These are phyloP conservation scores for Atherinosoma microstoma DNA, from an alignment of 2,797 vertebrate genomes.

Conservation along the genomic window DNA sequence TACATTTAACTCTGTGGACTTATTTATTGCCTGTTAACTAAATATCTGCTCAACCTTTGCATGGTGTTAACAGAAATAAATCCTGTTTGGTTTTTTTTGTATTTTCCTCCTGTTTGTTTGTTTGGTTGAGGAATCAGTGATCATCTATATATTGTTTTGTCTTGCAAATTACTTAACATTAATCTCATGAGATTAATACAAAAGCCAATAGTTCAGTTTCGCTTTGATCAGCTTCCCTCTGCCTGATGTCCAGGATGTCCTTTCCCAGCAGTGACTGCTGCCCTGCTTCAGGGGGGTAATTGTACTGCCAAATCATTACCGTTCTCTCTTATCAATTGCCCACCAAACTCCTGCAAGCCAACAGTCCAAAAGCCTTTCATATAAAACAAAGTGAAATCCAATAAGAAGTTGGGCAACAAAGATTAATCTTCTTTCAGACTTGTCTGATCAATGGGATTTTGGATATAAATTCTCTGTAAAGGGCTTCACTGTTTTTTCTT, in stretches of 20 bases:
- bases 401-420: slow-evolving; percentile 57
- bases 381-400: slow-evolving; percentile 67
- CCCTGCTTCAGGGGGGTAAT: slow-evolving; percentile 38
- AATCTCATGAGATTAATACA: neutral
- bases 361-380: slow-evolving; percentile 55
- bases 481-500: slow-evolving; percentile 40
- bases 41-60: too few species aligned
- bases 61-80: too few species aligned
- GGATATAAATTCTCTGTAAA: slow-evolving; percentile 49
- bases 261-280: slow-evolving; percentile 50
- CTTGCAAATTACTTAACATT: slow-evolving; percentile 9
- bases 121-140: neutral
- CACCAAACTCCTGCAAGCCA: slow-evolving; percentile 46
- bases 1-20: too few species aligned
- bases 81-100: too few species aligned
- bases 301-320: slow-evolving; percentile 56
- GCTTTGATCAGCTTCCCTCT: slow-evolving; percentile 47
- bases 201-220: slow-evolving; percentile 1
- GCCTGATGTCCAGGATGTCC: slow-evolving; percentile 53
- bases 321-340: slow-evolving; percentile 52
- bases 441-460: slow-evolving; percentile 57
- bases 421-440: slow-evolving; percentile 53
- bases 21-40: too few species aligned
- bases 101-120: neutral
- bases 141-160: neutral